Base-by-base conservation (phyloP, 2,888 invertebrate species). In the Prenolepis imparis region DNA sequence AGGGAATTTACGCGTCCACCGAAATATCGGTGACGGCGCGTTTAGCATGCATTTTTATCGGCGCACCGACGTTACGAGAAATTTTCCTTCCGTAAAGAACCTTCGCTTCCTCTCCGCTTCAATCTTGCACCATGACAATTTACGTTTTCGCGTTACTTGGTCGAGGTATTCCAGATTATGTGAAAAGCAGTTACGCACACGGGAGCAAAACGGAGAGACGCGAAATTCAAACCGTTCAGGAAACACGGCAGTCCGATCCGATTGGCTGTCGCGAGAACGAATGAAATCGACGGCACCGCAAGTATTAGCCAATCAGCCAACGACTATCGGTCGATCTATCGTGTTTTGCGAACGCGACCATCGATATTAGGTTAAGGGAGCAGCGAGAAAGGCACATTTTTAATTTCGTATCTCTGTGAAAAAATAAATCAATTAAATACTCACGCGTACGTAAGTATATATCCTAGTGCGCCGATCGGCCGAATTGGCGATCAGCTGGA, bases 151-250 rank as follows among this genome's bases (percentile, higher is more conserved):
- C 21, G 28, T 2, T 28, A 28, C 21, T 64, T 64, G 21, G 9
- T 6, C 0, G 21, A 4, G 5, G 39, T 41, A 21, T 6, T 3
- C 28, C 15, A 3, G 28, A 59, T 18, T 18, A 61, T 61, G 28
- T 32, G 32, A 61, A 61, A 61, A 52, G 21, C 21, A 36, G 57
- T 57, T 57, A 21, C 18, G 6, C 3, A 2, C 1, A 36, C 36
- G 39, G 39, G 21, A n/a, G 39, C 39, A 32, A 28, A 28, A 3
- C 28, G 28, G 28, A 52, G 52, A 52, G 52, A 52, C 52, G 52
- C 52, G n/a, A 52, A 52, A 52, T 52, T 52, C 52, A 52, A 52
- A 52, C 52, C 52, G 52, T 52, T 52, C 52, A 52, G 52, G n/a
- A 52, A 52, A 52, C 52, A n/a, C 52, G 52, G 52, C 52, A n/a